Evolutionary conservation across 1,140 invertebrate genomes (phyloP), one percentile per base, ranked within the genome.

Genomic region (Tachypleus tridentatus): DNA sequence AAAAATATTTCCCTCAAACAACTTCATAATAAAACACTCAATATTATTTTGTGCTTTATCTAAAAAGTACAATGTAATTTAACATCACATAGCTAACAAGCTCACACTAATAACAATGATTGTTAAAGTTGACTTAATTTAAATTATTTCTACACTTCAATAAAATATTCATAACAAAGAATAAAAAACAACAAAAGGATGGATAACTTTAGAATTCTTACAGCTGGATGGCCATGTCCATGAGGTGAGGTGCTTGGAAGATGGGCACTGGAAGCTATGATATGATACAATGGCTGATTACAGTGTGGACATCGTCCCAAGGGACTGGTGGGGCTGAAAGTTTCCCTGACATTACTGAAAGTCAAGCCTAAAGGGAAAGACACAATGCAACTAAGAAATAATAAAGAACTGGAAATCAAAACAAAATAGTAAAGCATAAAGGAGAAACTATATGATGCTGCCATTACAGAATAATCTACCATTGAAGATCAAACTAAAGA

Each of bases 221-320:
- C 70, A 60, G 47, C 66, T 67, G 56, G 68, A 62, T 61, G 70
- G 62, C 63, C 70, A 72, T 66, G 73, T 64, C 68, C 76, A 65
- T 71, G 73, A 58, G 64, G 71, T 60, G 71, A 68, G 49, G 70
- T 70, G 51, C 66, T 71, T 29, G 65, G 60, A 54, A 69, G 62
- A 49, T 58, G 60, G 57, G 58, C 71, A 52, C 70, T 69, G 63
- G 65, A 70, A 62, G 65, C 70, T 62, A 60, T 66, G 60, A 65
- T 71, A 64, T 72, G 72, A 66, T 69, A 71, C 68, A 74, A 29
- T 29, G 82, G 76, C 76, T 88, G 84, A 57, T 86, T 87, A 75
- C 85, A 90, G 70, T 83, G 82, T 74, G 84, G 87, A 79, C 83
- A 91, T 72, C 87, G 84, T 77, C 83, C 86, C 74, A 86, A 83